Conservation (phyloP, 37 sponge, comb jelly and placozoan genomes). For the Geodia barretti region DNA sequence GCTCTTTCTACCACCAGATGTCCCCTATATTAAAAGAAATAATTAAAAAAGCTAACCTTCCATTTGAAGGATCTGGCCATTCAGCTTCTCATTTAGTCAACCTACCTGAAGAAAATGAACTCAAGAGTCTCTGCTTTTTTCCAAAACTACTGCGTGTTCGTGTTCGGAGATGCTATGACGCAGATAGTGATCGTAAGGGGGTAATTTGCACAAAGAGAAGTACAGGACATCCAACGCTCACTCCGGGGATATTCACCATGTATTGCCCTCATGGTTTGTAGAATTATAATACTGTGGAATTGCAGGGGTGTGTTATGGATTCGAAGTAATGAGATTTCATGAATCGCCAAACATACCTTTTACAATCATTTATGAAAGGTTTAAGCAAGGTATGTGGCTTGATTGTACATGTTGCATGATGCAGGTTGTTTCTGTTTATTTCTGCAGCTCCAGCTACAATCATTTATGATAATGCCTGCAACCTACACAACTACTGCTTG, state of each 20-base stretch:
- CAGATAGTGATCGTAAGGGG: slow-evolving; percentile 4
- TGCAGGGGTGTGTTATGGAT: slow-evolving; percentile 56
- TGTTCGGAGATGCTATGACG: slow-evolving; percentile 22
- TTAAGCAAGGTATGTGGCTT: slow-evolving; percentile 10
- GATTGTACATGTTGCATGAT: neutral
- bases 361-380: slow-evolving; percentile 28
- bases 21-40: neutral
- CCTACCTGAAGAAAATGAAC: neutral
- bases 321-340: slow-evolving; percentile 29
- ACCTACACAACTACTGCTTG: slow-evolving; percentile 34
- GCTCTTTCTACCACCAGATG: neutral
- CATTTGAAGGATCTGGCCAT: neutral
- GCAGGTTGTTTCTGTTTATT: neutral
- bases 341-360: slow-evolving; percentile 48
- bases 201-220: slow-evolving; percentile 13
- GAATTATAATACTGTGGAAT: neutral
- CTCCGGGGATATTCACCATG: slow-evolving; percentile 45
- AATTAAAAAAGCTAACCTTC: neutral
- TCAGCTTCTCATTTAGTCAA: neutral
- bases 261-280: slow-evolving; percentile 51
- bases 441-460: slow-evolving; percentile 12
- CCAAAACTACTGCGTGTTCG: slow-evolving; percentile 12
- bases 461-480: slow-evolving; percentile 35
- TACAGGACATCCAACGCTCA: slow-evolving; percentile 30
- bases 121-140: slow-evolving; percentile 3